Base-by-base conservation (phyloP, 2,888 invertebrate genomes). In the Lasioglossum leucozonium region DNA sequence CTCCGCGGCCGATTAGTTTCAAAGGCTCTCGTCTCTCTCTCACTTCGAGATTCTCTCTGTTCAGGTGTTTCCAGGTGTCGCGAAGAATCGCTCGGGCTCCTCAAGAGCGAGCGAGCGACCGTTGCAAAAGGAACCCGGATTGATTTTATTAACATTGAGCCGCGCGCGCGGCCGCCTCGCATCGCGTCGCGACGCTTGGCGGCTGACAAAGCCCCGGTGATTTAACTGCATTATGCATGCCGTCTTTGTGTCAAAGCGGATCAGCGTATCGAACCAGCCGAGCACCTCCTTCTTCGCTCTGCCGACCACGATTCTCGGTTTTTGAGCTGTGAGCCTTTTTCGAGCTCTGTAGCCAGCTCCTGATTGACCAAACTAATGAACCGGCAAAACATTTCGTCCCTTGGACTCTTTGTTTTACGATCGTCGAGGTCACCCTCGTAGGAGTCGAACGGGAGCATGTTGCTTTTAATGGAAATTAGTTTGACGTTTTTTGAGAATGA, bases 221-320 rank as follows among this genome's bases (percentile, higher is more conserved):
- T 82, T 78, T 72, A 82, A 82, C 72, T 65, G 62, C 47, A 80
- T 80, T 82, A 72, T 72, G 75, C 72, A 72, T 72, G 34, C 62
- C 62, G 47, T 47, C 62, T 72, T 75, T 80, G 75, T 42, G 26
- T 51, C 51, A 72, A 72, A 75, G 74, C n/a, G 71, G 79, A 82
- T 62, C 58, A 73, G 55, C 72, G 51, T 40, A 62, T 82, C 47
- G 71, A 47, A 79, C 79, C 69, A 74, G 30, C n/a, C 40, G 69
- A 77, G 22, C 8, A 72, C n/a, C 44, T 58, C 6, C n/a, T 26
- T 58, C 5, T 13, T 13, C 58, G 58, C 26, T 6, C 58, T 13
- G 58, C 4, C 26, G 58, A 26, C 13, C 58, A 26, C 58, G 10
- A 51, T n/a, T 51, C 51, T 51, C 10, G 10, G 51, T 51, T 51